Base-by-base conservation (phyloP, 2,888 invertebrate genomes). In the Rhagophthalmus giganteus region DNA sequence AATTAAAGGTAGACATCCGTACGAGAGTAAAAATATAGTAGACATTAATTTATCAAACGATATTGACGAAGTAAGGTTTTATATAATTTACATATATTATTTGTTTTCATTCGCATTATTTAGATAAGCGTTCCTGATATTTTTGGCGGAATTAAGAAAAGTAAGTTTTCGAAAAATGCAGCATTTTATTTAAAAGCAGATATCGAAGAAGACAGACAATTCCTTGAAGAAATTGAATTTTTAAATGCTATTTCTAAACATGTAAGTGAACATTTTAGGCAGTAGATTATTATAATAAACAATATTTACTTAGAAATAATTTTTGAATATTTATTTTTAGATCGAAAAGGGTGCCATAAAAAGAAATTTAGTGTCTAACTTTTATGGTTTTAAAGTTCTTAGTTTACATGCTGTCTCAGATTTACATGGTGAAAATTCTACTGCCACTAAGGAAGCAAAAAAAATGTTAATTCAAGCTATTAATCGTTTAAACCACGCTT, bases 301-400 rank as follows among this genome's bases (percentile, higher is more conserved):
- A n/a, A n/a, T n/a, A n/a, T n/a, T n/a, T n/a, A n/a, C n/a, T n/a
- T n/a, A n/a, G n/a, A n/a, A n/a, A n/a, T n/a, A n/a, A n/a, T n/a
- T n/a, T n/a, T n/a, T n/a, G n/a, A 11, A 4, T 33, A 16, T 15
- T 15, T 15, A 31, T 56, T 57, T 42, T 12, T 60, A 81, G 81
- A 66, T 81, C 2, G 66, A 75, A 39, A 66, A 73, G 42, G 79
- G 79, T 28, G 76, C 69, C 0, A 68, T 81, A 4, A 70, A 71
- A 34, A 71, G 78, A 34, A 83, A 86, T 65, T 78, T 80, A 45
- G 72, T 79, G 35, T 78, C 85, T 35, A 85, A 86, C 69, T 78
- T 85, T 61, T 85, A 79, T 69, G 84, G 85, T 83, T 78, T 88
- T 60, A 81, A 83, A 51, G 76, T 86, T 58, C 74, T 78, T 28